Evolutionary conservation across 2,888 invertebrate species (phyloP), one percentile per base, ranked within the genome.

Genomic region (Nebria brevicollis): DNA sequence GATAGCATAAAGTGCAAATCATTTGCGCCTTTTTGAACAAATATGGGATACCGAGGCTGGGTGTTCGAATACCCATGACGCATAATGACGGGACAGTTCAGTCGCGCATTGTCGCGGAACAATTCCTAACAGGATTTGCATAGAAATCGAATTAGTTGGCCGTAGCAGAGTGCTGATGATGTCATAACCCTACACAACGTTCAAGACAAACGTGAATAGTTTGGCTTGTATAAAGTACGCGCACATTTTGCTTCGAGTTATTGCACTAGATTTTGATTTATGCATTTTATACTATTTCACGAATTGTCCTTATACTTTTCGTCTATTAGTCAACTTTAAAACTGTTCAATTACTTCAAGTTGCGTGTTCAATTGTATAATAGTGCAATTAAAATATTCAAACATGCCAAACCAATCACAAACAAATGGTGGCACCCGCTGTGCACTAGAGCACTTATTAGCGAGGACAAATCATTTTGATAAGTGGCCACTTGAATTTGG

Each of bases 111-210:
- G 80, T 80, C 75, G 75, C 66, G 79, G 74, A 70, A 70, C 70
- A 70, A 70, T 70, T 66, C 66, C 66, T 79, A 75, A 80, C 75
- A 75, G 73, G 75, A 80, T 80, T 80, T 80, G 80, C 80, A 80
- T 80, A 80, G 80, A 80, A 80, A 80, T 80, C 80, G 80, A 80
- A 80, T 80, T 80, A 80, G 79, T 79, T 74, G 73, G 54, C 74
- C 11, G 42, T 66, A 68, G 79, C 70, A 5, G 74, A 73, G 34
- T 42, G 73, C 73, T 13, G 41, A 41, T 65, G 8, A 34, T 34
- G 20, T 42, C 42, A 34, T 34, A 34, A 34, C 34, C 34, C 34
- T 34, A 34, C 34, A 34, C 34, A 34, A 34, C 54, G 7, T 13
- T 2, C 11, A 54, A 54, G 11, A 54, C 54, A 54, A 54, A 54